Evolutionary conservation across 2,888 invertebrate species (phyloP).

Genomic region (Conops quadrifasciatus): DNA sequence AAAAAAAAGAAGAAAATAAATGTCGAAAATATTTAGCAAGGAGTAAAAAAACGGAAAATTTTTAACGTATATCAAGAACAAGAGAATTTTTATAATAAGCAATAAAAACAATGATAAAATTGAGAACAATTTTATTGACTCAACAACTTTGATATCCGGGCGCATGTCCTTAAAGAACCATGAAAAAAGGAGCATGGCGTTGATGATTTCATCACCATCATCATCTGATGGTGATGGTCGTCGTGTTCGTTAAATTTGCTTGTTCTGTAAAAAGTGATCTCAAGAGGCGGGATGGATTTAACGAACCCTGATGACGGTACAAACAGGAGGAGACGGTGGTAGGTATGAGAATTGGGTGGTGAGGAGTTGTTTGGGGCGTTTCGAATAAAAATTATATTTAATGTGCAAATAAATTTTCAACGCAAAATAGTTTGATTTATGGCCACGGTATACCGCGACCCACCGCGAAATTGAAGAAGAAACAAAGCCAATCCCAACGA

Average conservation of each 20-base stretch:
- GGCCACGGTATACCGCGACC: no score
- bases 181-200: neutral
- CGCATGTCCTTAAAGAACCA: neutral
- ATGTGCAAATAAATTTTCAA: constrained; percentile 20
- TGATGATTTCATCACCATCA: constrained; percentile 3
- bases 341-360: neutral
- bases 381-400: constrained; percentile 8
- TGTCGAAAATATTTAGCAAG: neutral
- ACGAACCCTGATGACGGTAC: neutral
- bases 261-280: neutral
- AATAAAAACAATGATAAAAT: constrained; percentile 1
- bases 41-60: neutral
- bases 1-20: neutral
- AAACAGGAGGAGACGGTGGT: neutral
- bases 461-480: neutral
- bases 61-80: neutral
- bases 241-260: constrained; percentile 3
- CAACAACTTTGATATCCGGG: constrained; percentile 20
- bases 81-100: neutral
- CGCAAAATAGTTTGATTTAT: constrained; percentile 25
- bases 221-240: neutral
- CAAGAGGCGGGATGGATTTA: neutral
- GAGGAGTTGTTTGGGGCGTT: neutral
- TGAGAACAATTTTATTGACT: constrained; percentile 13
- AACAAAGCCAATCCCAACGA: neutral